Percentiles rank a stretch among this genome's conserved stretches.
Conservation (phyloP, 2,888 invertebrate species). For the Drosophila imparisetae region DNA sequence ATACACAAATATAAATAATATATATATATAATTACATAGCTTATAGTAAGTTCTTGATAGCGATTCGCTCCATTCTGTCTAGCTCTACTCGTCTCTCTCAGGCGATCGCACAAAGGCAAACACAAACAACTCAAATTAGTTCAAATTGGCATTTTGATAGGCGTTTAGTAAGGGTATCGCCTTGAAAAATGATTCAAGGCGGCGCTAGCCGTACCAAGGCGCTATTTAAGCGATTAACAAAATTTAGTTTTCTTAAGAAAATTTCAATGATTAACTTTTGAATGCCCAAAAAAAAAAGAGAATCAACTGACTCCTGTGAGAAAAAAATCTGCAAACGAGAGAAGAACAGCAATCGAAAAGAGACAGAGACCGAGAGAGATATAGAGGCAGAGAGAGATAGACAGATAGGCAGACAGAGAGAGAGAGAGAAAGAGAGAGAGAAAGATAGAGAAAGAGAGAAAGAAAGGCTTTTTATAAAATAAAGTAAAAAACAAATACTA, state of each 20-base stretch:
- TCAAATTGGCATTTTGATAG: conserved; percentile 3
- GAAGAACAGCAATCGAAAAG: not conserved
- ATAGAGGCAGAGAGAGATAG: not conserved
- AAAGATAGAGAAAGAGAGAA: too few species aligned
- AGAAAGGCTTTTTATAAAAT: not conserved
- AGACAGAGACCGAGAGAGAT: too few species aligned
- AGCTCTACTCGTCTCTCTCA: not conserved
- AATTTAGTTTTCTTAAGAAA: not conserved
- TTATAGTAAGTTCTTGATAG: conserved; percentile 44
- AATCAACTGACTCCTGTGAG: not conserved
- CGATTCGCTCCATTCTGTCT: conserved; percentile 6
- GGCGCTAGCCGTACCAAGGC: not conserved
- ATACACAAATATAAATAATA: not conserved
- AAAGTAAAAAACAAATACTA: not conserved
- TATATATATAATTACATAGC: conserved; percentile 13
- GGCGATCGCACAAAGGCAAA: conserved; percentile 22
- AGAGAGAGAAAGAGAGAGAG: too few species aligned
- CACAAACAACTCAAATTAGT: conserved; percentile 19
- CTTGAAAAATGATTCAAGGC: not conserved
- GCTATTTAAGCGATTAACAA: not conserved
- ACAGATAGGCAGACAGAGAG: not conserved
- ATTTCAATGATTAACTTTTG: not conserved
- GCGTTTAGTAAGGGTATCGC: not conserved
- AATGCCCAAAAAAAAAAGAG: not conserved
- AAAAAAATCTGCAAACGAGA: not conserved